Percentiles rank a stretch among this genome's conserved stretches.
Evolutionary conservation across 2,113 vertebrate species (phyloP).

Genomic region (Aramus guarauna): DNA sequence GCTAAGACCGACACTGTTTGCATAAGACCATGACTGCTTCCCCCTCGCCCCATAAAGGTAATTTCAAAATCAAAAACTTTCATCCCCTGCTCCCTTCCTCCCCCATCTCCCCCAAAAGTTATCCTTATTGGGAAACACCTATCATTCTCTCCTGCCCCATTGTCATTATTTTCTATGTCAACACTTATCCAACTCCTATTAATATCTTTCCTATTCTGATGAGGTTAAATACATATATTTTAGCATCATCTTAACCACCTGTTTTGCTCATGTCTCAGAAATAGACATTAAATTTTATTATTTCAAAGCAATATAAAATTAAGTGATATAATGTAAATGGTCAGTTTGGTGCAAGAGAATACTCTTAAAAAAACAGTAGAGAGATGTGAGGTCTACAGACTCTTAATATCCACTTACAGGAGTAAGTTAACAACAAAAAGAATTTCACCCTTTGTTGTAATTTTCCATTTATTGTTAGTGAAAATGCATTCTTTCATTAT

Average conservation of each 20-base stretch:
- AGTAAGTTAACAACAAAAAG: neutral
- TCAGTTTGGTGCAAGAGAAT: neutral
- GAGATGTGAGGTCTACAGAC: neutral
- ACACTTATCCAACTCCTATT: neutral
- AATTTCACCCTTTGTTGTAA: neutral
- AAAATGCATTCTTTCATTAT: neutral
- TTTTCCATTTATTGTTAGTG: neutral
- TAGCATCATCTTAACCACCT: neutral
- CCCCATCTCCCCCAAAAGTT: rapidly evolving
- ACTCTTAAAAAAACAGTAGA: neutral
- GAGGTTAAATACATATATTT: neutral
- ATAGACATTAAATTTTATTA: neutral
- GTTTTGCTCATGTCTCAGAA: neutral
- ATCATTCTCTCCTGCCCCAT: rapidly evolving
- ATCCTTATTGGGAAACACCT: neutral
- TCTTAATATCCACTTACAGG: neutral
- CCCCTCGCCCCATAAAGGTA: neutral
- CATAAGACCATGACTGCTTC: neutral
- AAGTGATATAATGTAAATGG: neutral
- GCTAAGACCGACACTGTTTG: neutral
- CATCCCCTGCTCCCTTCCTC: rapidly evolving
- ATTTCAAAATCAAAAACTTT: neutral
- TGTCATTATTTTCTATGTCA: neutral
- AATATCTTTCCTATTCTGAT: neutral
- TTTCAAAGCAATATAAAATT: neutral